Evolutionary conservation across 1,140 invertebrate species (phyloP).

Genomic region (Antheraea pernyi): DNA sequence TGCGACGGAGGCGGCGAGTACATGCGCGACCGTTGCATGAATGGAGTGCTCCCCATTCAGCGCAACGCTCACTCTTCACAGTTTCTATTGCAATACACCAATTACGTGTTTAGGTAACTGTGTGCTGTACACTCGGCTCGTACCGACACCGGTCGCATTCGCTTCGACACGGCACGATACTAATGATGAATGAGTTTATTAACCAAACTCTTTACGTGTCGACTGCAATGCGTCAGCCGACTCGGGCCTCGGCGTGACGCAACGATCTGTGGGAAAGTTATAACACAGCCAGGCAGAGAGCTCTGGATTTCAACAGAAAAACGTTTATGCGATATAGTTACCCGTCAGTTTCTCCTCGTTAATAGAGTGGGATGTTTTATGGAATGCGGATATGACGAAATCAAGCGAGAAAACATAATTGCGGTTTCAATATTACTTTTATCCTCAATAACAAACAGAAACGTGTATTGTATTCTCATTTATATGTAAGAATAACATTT

Average conservation of each 20-base stretch:
- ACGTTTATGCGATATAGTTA: background rate
- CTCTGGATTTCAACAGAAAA: background rate
- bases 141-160: conserved; percentile 20
- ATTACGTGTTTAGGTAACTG: conserved; percentile 42
- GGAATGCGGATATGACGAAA: background rate
- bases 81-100: conserved; percentile 50
- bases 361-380: background rate
- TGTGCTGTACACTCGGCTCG: conserved; percentile 11
- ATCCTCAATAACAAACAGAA: background rate
- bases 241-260: conserved; percentile 1
- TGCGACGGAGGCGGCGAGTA: conserved; percentile 17
- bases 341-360: background rate
- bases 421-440: background rate
- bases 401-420: background rate
- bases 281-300: background rate
- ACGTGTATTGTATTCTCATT: background rate
- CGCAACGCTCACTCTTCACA: conserved; percentile 42
- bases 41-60: conserved; percentile 59
- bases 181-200: conserved; percentile 66
- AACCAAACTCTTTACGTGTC: conserved; percentile 45
- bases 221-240: conserved; percentile 39
- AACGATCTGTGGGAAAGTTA: conserved; percentile 9
- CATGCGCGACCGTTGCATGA: conserved; percentile 46
- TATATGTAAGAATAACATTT: conserved; percentile 12
- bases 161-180: conserved; percentile 23